Evolutionary conservation across 2,113 vertebrate genomes (phyloP).

Genomic region (Caracal caracal): DNA sequence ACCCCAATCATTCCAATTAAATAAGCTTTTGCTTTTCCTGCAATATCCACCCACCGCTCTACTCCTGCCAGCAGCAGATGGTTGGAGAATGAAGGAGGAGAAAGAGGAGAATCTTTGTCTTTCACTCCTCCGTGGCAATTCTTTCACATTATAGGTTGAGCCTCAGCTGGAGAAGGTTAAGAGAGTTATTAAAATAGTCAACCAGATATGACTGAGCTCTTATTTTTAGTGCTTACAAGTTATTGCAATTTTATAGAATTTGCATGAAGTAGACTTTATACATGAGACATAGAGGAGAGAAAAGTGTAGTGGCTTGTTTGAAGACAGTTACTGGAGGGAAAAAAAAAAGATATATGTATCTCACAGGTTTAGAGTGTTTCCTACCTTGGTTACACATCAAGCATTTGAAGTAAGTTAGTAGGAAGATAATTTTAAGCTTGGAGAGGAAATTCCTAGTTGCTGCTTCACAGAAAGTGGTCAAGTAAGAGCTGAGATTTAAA

Average conservation of each 20-base stretch:
- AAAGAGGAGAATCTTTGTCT: too few species aligned
- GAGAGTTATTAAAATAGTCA: background rate
- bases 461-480: background rate
- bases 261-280: background rate
- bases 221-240: background rate
- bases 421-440: background rate
- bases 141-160: background rate
- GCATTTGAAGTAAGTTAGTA: background rate
- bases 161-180: background rate
- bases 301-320: background rate
- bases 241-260: background rate
- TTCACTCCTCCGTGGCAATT: too few species aligned
- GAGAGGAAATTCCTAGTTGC: background rate
- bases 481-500: background rate
- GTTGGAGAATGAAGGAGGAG: background rate
- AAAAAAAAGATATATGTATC: background rate
- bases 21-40: background rate
- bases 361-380: background rate
- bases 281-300: background rate
- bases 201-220: background rate
- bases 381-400: background rate
- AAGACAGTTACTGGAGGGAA: background rate
- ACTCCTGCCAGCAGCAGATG: background rate
- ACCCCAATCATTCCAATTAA: background rate
- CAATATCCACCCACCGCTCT: background rate